Percentiles rank a stretch among this genome's conserved stretches.
Evolutionary conservation across 2,888 invertebrate species (phyloP).

Genomic region (Lutraria lutraria): DNA sequence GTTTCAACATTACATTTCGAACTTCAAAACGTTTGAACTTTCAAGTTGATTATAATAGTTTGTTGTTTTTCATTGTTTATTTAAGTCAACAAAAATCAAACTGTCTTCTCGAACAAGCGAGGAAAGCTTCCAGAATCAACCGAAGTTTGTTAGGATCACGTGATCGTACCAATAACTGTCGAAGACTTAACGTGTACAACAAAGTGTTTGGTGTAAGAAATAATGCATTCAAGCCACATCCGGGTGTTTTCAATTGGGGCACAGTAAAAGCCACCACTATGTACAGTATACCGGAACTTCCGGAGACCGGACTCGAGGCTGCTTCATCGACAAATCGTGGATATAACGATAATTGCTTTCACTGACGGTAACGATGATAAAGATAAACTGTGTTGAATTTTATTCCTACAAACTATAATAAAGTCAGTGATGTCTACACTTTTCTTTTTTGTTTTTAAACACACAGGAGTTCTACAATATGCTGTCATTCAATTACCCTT

Average conservation of each 20-base stretch:
- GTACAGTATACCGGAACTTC: neutral
- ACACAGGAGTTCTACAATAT: no score
- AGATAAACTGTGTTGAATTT: neutral
- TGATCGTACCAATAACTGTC: neutral
- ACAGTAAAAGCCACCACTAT: no score
- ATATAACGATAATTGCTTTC: neutral
- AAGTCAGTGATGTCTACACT: no score
- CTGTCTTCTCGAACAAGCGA: neutral
- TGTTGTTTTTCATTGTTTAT: neutral
- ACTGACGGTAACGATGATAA: neutral
- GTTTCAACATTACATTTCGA: no score
- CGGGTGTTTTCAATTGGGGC: no score
- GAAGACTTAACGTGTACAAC: neutral
- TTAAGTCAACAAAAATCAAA: neutral
- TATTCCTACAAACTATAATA: no score
- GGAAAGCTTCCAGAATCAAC: neutral
- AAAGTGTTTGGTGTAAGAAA: neutral
- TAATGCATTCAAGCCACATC: neutral
- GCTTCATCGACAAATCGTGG: neutral
- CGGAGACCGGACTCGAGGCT: neutral
- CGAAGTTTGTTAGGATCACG: neutral
- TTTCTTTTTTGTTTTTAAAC: no score
- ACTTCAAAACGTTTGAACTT: no score
- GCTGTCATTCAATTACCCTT: no score
- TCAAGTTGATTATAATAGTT: neutral